Conservation (phyloP, 2,797 vertebrate species). For the Garrulus glandarius region DNA sequence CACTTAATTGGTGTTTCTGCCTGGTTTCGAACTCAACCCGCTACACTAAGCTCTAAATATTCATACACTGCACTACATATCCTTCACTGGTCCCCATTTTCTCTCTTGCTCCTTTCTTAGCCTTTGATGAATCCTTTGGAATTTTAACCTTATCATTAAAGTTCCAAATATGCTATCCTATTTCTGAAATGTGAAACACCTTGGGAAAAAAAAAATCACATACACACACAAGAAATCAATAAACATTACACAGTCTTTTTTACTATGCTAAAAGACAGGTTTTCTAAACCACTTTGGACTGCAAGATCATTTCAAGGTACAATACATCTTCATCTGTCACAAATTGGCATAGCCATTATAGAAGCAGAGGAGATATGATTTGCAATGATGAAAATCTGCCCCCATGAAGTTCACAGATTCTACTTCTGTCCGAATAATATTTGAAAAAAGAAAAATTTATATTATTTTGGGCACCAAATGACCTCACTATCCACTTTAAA, state of each 20-base stretch:
- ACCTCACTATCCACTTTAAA: neutral
- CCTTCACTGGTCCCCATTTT: neutral
- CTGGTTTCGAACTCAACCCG: too few species aligned
- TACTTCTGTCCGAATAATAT: neutral
- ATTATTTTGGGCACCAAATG: neutral
- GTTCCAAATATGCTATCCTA: neutral
- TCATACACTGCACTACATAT: neutral
- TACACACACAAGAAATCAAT: neutral
- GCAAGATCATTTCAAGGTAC: conserved; percentile 1
- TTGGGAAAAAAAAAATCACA: neutral
- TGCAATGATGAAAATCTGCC: neutral
- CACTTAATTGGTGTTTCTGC: too few species aligned
- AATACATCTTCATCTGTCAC: neutral
- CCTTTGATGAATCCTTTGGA: neutral
- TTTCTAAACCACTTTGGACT: neutral
- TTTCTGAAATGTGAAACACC: neutral
- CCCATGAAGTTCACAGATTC: neutral
- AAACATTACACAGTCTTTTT: neutral
- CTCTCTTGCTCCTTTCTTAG: neutral
- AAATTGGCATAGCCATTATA: neutral
- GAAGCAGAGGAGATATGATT: neutral
- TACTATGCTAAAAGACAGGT: neutral
- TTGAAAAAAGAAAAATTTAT: neutral
- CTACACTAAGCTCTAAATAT: neutral
- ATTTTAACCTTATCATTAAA: neutral